Base-by-base conservation (phyloP, 2,797 vertebrate genomes). In the Varecia variegata region DNA sequence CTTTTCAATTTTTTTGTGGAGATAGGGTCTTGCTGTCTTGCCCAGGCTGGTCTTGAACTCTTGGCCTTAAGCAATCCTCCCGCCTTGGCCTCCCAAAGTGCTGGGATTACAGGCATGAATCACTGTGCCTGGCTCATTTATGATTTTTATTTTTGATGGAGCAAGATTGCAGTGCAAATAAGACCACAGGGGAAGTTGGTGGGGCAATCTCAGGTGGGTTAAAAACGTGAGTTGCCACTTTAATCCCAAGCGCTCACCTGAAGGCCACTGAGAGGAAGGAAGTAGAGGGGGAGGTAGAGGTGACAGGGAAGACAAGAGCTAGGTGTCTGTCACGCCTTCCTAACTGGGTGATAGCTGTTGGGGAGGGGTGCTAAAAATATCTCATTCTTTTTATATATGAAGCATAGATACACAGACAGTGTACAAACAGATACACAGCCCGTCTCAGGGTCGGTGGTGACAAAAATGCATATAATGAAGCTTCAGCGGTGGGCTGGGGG, bases 401-500 rank as follows among this genome's bases (percentile, higher is more conserved):
- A 65, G 35, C 27, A 13, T 32, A 30, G 35, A 18, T 14, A 27
- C 25, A 20, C 5, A 1, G 10, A 80, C 52, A 13, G 15, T 43
- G 25, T 43, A 43, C 90, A 60, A 10, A 18, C 15, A 27, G 13
- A 5, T 76, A 27, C 4, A 15, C 54, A 27, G 38, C 9, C 35
- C 14, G 2, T 20, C 47, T 52, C 10, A 43, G 50, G 71, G 6
- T n/a, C 9, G 0, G 38, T 15, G 0, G 9, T 2, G 68, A n/a
- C 27, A n/a, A 2, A 40, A 14, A 27, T 21, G 1, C n/a, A 0
- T 12, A 18, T 3, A 0, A 21, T 17, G 58, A 20, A 0, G 67
- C n/a, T 8, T 21, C 1, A 5, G 58, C 8, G 3, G 7, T 13
- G 23, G n/a, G 38, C 80, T 3, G 4, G 54, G 17, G 20, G 18